Percentiles rank a stretch among this genome's conserved stretches.
Conservation (phyloP, 2,888 invertebrate species). For the Campoplex nolae region DNA sequence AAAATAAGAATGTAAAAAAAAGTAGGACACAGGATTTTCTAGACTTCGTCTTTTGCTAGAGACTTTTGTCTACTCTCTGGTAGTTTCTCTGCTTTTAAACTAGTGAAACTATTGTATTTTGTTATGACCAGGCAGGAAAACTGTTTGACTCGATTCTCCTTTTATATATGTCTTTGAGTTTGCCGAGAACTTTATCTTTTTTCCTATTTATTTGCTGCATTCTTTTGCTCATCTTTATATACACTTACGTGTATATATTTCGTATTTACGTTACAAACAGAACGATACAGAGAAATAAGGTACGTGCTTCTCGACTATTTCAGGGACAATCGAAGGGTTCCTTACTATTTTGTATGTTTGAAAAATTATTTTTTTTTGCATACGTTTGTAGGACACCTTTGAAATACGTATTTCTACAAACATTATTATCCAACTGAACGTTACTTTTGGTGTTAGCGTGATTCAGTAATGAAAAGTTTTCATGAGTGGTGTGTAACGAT, state of each 20-base stretch:
- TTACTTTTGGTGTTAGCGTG: neutral
- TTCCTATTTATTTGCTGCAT: constrained; percentile 35
- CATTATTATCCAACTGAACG: neutral
- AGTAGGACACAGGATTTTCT: constrained; percentile 28
- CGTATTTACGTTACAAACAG: constrained; percentile 10
- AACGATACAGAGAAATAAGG: constrained; percentile 4
- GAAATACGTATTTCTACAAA: neutral
- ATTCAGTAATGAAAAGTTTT: neutral
- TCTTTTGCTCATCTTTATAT: constrained; percentile 34
- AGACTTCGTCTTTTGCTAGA: constrained; percentile 12
- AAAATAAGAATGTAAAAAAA: constrained; percentile 17
- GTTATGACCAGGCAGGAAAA: constrained; percentile 76
- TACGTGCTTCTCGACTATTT: neutral
- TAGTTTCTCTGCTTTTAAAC: constrained; percentile 78
- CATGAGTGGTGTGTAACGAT: neutral
- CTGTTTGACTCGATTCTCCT: constrained; percentile 63
- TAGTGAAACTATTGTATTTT: constrained; percentile 79
- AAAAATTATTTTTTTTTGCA: neutral
- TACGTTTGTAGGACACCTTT: neutral
- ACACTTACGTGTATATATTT: constrained; percentile 4
- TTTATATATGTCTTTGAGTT: constrained; percentile 43
- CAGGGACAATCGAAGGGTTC: neutral
- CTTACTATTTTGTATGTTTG: neutral
- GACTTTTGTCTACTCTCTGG: constrained; percentile 66
- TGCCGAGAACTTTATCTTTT: constrained; percentile 35